These are phyloP conservation scores for Panzeria rudis DNA, from an alignment of 2,888 invertebrate genomes.

Conservation along the genomic window DNA sequence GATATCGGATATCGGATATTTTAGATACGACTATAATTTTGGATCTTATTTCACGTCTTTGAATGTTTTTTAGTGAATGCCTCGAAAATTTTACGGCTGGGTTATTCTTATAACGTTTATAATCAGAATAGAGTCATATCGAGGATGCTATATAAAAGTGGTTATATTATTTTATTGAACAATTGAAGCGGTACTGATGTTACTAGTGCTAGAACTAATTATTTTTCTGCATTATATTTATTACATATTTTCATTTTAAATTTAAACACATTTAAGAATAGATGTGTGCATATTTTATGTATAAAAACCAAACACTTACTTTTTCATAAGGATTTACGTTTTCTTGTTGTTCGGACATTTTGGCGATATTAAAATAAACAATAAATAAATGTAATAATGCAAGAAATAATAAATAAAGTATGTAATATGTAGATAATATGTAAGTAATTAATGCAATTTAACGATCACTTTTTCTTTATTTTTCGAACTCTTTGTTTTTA, in stretches of 20 bases:
- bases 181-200: too few relatives aligned
- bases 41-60: too few relatives aligned
- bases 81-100: too few relatives aligned
- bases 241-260: neutral
- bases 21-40: too few relatives aligned
- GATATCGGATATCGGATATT: too few relatives aligned
- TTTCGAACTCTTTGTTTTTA: neutral
- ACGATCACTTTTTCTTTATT: neutral
- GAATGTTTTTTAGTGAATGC: too few relatives aligned
- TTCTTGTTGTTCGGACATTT: constrained; percentile 78
- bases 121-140: too few relatives aligned
- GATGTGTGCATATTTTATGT: neutral
- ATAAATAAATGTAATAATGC: neutral
- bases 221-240: neutral
- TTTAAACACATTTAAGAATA: neutral
- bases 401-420: neutral
- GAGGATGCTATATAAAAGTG: too few relatives aligned
- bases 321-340: constrained; percentile 75
- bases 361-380: constrained; percentile 66
- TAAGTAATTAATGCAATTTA: neutral
- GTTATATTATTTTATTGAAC: too few relatives aligned
- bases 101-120: too few relatives aligned
- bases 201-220: too few relatives aligned
- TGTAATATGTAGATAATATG: too few relatives aligned
- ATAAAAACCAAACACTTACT: constrained; percentile 76